Evolutionary conservation across 2,113 vertebrate species (phyloP).

Genomic region (Ariopsis seemanni): DNA sequence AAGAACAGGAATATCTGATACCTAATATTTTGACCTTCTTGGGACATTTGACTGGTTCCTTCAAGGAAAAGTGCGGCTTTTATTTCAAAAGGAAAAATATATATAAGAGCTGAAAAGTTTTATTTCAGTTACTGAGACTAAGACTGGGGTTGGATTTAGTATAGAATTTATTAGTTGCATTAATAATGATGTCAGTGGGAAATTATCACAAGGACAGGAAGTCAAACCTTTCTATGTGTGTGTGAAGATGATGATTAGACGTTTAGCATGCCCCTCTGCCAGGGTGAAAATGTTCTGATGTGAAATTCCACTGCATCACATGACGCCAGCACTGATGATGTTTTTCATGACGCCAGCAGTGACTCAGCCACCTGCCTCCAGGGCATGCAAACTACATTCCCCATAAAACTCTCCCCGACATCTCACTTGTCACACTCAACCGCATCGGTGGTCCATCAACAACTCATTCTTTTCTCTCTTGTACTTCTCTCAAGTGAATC

Average conservation of each 20-base stretch:
- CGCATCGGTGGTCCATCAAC: background rate
- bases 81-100: background rate
- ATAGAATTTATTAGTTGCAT: background rate
- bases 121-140: background rate
- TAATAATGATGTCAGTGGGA: background rate
- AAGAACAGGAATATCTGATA: background rate
- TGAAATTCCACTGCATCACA: constrained; percentile 1
- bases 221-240: background rate
- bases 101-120: background rate
- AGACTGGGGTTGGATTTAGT: background rate
- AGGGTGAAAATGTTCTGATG: background rate
- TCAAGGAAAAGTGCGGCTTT: background rate
- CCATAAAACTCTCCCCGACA: constrained; percentile 11
- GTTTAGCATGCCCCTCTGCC: constrained; percentile 1
- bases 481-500: background rate
- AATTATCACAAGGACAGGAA: background rate
- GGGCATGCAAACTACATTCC: constrained; percentile 31
- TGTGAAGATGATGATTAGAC: constrained; percentile 15
- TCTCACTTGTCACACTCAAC: constrained; percentile 9
- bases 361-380: constrained; percentile 38
- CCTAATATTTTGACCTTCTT: background rate
- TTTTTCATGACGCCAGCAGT: constrained; percentile 32
- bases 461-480: background rate
- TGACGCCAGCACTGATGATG: constrained; percentile 25
- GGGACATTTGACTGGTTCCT: background rate